Evolutionary conservation across 2,888 invertebrate species (phyloP), one percentile per base, ranked within the genome.

Genomic region (Ochropleura plecta): DNA sequence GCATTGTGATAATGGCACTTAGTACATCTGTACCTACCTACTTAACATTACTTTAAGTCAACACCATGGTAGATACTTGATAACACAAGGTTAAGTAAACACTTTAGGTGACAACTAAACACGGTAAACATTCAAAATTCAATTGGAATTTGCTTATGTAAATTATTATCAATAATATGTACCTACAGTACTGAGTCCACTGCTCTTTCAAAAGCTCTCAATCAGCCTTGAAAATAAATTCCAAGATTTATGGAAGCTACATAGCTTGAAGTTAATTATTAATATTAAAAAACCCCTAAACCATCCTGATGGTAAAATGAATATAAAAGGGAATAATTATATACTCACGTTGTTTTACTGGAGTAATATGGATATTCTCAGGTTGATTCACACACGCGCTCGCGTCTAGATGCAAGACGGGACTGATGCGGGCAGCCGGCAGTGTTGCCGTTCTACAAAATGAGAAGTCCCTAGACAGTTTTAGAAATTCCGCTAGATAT

Each of bases 381-480:
- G 16, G 46, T 57, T 16, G 14, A 4, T 63, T 46, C 67, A 78
- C 81, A 81, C 82, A 79, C 76, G 30, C 79, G 71, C 9, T 75
- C n/a, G 51, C 46, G 72, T 74, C 69, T 44, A 69, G 16, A 16
- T 66, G n/a, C 68, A 64, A 62, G 20, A 42, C 51, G 46, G 68
- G 30, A 85, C 84, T 88, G 81, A 71, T 79, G 65, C 74, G 53
- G 49, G 5, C n/a, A n/a, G n/a, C n/a, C n/a, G n/a, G n/a, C n/a
- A n/a, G n/a, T n/a, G n/a, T n/a, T n/a, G n/a, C n/a, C n/a, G n/a
- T n/a, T n/a, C n/a, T n/a, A n/a, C n/a, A n/a, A n/a, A n/a, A n/a
- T n/a, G n/a, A n/a, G n/a, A n/a, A n/a, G n/a, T n/a, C n/a, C n/a
- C n/a, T n/a, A n/a, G n/a, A n/a, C n/a, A n/a, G n/a, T n/a, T n/a